Conservation (phyloP, 2,113 vertebrate genomes). For the Rhea pennata region DNA sequence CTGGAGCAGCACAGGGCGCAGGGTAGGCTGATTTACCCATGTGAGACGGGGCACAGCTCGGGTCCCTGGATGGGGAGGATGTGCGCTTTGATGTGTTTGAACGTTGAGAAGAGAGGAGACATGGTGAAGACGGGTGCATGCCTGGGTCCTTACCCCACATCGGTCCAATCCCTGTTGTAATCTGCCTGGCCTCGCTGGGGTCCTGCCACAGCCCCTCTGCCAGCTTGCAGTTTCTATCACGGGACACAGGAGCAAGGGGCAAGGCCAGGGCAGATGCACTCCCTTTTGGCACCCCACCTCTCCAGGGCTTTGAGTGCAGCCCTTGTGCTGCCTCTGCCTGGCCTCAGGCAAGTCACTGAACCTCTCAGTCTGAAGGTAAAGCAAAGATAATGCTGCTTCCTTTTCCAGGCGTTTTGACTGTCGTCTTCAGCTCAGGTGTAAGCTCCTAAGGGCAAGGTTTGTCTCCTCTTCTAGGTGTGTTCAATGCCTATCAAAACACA, state of each 20-base stretch:
- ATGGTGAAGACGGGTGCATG: rapidly evolving
- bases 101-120: rapidly evolving
- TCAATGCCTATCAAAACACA: conserved; percentile 47
- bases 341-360: not conserved
- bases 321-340: not conserved
- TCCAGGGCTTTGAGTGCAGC: not conserved
- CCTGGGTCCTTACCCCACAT: not conserved
- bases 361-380: not conserved
- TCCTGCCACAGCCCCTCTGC: not conserved
- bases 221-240: not conserved
- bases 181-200: not conserved
- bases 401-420: not conserved
- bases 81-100: not conserved
- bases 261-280: not conserved
- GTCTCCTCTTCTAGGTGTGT: not conserved
- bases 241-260: not conserved
- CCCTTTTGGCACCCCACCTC: rapidly evolving
- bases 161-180: not conserved
- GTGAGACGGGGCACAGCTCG: not conserved
- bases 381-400: conserved; percentile 6
- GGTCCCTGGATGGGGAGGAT: not conserved
- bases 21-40: not conserved
- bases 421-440: conserved; percentile 42
- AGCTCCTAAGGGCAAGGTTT: conserved; percentile 60
- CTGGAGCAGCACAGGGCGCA: not conserved